Percentiles rank a stretch among this genome's conserved stretches.
phyloP scores from a whole-genome alignment of 2,797 vertebrate species.

The Amphiprion clarkii region DNA sequence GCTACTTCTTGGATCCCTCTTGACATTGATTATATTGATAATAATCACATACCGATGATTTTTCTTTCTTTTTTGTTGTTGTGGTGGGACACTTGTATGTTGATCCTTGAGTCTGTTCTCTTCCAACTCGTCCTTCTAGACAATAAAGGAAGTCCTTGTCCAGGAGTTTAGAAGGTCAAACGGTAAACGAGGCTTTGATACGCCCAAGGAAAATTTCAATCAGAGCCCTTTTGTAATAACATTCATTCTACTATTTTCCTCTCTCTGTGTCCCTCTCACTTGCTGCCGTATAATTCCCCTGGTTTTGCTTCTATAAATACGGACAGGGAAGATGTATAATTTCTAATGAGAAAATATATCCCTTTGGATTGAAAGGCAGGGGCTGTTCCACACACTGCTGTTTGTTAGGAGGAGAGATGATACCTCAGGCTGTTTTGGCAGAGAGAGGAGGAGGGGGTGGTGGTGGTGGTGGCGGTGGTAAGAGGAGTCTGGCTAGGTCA shows the following conservation, averaged over 20 bases:
- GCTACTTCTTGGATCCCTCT: slow-evolving; percentile 12
- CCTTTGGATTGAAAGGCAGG: slow-evolving; percentile 86
- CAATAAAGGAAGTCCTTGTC: slow-evolving; percentile 85
- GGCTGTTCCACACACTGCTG: slow-evolving; percentile 75
- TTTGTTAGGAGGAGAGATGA: slow-evolving; percentile 88
- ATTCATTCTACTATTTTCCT: slow-evolving; percentile 81
- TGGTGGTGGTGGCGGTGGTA: slow-evolving; percentile 49
- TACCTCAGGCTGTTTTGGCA: slow-evolving; percentile 84
- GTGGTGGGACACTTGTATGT: slow-evolving; percentile 50
- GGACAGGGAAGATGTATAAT: slow-evolving; percentile 84
- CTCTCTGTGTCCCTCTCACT: slow-evolving; percentile 60
- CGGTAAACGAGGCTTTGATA: slow-evolving; percentile 84
- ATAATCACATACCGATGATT: neutral
- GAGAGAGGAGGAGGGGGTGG: slow-evolving; percentile 30
- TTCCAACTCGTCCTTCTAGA: slow-evolving; percentile 58
- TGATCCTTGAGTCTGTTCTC: slow-evolving; percentile 49
- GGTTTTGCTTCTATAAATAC: slow-evolving; percentile 88
- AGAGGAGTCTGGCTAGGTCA: slow-evolving; percentile 82
- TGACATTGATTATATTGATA: slow-evolving; percentile 22
- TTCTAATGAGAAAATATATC: slow-evolving; percentile 87
- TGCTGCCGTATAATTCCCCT: slow-evolving; percentile 83
- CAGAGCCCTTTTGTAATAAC: slow-evolving; percentile 85
- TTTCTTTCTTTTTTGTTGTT: slow-evolving; percentile 39
- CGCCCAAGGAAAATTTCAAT: slow-evolving; percentile 84
- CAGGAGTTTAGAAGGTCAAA: slow-evolving; percentile 85